A percentile compares a stretch with the other conserved stretches of the same genome.
These are phyloP conservation scores for Matsumyia berberina DNA, from an alignment of 2,888 invertebrate species.

Conservation along the genomic window DNA sequence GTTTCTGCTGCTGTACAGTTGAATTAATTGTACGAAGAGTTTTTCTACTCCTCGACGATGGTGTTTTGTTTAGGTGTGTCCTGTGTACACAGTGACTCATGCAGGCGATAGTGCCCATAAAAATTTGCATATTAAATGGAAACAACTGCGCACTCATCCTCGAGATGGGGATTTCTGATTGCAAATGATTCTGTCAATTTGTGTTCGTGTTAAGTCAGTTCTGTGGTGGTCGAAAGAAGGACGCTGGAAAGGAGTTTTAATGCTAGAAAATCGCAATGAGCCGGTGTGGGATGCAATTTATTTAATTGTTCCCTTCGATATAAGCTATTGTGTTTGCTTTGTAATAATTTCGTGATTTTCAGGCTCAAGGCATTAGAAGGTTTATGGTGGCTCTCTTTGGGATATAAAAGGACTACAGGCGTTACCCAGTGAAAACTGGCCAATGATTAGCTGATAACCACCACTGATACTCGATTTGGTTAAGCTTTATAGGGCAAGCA, in stretches of 20 bases:
- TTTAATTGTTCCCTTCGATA: conserved; percentile 51
- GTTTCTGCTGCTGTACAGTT: conserved; percentile 17
- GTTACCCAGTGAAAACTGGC: too few relatives aligned
- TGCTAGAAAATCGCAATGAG: neutral
- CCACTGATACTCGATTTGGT: too few relatives aligned
- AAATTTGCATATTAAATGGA: conserved; percentile 77
- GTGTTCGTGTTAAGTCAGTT: conserved; percentile 68
- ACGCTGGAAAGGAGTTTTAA: neutral
- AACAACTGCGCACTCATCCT: conserved; percentile 64
- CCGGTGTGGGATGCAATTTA: conserved; percentile 60
- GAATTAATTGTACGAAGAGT: conserved; percentile 61
- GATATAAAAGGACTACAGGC: too few relatives aligned
- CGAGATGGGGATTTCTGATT: conserved; percentile 69
- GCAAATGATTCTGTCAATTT: conserved; percentile 74
- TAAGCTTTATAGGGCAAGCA: too few relatives aligned
- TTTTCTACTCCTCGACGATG: conserved; percentile 19
- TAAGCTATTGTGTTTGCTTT: conserved; percentile 4
- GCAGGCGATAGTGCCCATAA: conserved; percentile 50
- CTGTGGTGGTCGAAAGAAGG: conserved; percentile 12
- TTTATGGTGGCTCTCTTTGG: too few relatives aligned
- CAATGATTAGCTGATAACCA: too few relatives aligned
- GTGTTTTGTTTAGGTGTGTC: conserved; percentile 68
- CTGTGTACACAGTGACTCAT: conserved; percentile 66
- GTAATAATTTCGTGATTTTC: conserved; percentile 17
- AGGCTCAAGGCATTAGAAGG: neutral